Evolutionary conservation across 2,797 vertebrate species (phyloP).

Genomic region (Microctenopoma steveboyesi): DNA sequence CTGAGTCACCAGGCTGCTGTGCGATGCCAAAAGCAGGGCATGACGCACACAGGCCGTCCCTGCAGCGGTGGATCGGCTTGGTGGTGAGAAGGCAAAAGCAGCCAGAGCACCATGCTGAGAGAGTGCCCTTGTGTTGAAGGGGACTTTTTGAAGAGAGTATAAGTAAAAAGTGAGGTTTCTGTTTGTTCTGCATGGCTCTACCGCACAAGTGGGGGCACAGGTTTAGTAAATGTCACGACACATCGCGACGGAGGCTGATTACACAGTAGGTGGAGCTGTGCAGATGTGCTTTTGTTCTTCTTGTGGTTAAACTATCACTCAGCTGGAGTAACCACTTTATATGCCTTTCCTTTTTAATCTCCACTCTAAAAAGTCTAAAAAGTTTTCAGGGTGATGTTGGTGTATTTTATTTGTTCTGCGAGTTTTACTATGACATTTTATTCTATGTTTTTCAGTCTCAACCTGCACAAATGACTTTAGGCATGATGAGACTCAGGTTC

Average conservation of each 20-base stretch:
- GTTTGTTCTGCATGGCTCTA: slow-evolving; percentile 7
- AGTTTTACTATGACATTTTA: not conserved
- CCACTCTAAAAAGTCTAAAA: not conserved
- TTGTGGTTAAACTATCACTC: slow-evolving; percentile 10
- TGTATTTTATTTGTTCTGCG: not conserved
- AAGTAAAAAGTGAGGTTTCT: slow-evolving; percentile 6
- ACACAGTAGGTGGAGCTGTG: slow-evolving; percentile 1
- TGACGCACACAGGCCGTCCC: slow-evolving; percentile 57
- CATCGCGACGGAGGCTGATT: slow-evolving; percentile 26
- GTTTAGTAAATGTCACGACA: slow-evolving; percentile 37
- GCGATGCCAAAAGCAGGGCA: slow-evolving; percentile 49
- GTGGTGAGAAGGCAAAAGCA: slow-evolving; percentile 26
- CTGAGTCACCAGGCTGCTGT: slow-evolving; percentile 67
- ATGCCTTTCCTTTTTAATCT: slow-evolving; percentile 38
- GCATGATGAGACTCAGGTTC: not conserved
- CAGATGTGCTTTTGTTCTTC: slow-evolving; percentile 30
- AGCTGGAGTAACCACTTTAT: not conserved
- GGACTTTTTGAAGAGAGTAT: slow-evolving; percentile 20
- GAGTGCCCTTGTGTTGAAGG: slow-evolving; percentile 44
- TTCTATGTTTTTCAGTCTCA: not conserved
- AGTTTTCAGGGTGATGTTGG: not conserved
- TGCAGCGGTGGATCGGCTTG: slow-evolving; percentile 30
- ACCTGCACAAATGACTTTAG: not conserved
- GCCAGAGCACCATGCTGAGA: slow-evolving; percentile 35
- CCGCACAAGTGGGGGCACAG: slow-evolving; percentile 29